Evolutionary conservation across 2,797 vertebrate genomes (phyloP).

Genomic region (Kryptolebias ocellatus): DNA sequence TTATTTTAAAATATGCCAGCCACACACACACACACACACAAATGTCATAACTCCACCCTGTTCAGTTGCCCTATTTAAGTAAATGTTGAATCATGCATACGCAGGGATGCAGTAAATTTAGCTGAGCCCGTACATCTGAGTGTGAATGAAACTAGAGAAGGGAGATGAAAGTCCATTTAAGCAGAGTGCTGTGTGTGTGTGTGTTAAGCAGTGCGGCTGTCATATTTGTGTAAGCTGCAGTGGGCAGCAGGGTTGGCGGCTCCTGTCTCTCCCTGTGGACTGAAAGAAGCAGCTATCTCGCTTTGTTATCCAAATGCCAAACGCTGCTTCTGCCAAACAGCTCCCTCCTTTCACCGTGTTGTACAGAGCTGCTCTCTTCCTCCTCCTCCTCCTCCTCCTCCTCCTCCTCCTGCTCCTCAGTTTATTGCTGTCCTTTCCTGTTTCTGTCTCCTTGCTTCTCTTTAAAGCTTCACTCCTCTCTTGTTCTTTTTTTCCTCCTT

Average conservation of each 20-base stretch:
- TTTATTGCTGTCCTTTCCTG: conserved; percentile 44
- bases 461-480: conserved; percentile 18
- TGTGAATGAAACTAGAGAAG: conserved; percentile 39
- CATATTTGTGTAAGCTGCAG: conserved; percentile 57
- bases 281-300: conserved; percentile 62
- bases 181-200: background rate
- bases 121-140: conserved; percentile 44
- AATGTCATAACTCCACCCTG: conserved; percentile 16
- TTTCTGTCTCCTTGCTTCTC: conserved; percentile 31
- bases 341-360: conserved; percentile 61
- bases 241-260: conserved; percentile 56
- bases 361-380: conserved; percentile 38
- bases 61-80: conserved; percentile 15
- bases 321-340: conserved; percentile 58
- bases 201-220: conserved; percentile 23
- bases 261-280: conserved; percentile 60
- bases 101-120: conserved; percentile 42
- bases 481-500: background rate
- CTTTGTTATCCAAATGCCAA: conserved; percentile 76
- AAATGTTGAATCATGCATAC: conserved; percentile 41
- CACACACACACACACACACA: conserved; percentile 13
- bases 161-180: conserved; percentile 44
- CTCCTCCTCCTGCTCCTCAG: conserved; percentile 28
- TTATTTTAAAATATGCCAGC: background rate
- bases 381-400: conserved; percentile 37